These are phyloP conservation scores for Camponotus vicinus DNA, from an alignment of 1,140 invertebrate species.

Conservation along the genomic window DNA sequence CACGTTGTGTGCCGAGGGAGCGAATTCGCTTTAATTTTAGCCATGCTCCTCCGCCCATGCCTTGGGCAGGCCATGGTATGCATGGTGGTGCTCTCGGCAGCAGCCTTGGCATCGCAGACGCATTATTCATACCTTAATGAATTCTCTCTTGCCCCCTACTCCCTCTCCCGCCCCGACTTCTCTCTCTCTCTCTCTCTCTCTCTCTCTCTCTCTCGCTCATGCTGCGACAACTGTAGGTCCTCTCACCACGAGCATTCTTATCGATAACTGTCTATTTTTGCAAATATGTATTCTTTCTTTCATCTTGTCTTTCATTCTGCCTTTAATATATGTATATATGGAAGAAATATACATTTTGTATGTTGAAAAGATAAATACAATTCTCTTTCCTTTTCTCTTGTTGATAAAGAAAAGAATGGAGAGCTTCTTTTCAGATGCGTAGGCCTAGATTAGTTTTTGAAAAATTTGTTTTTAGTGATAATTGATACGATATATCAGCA, in stretches of 20 bases:
- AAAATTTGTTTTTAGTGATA: background rate
- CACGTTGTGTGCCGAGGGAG: slow-evolving; percentile 72
- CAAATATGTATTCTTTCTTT: slow-evolving; percentile 26
- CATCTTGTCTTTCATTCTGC: background rate
- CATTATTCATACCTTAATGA: slow-evolving; percentile 86
- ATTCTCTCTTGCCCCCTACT: slow-evolving; percentile 77
- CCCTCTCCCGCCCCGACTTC: background rate
- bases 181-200: slow-evolving; percentile 72
- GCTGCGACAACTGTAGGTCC: slow-evolving; percentile 44
- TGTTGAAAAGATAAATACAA: background rate
- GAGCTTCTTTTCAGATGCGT: background rate
- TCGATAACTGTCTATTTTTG: slow-evolving; percentile 62
- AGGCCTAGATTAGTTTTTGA: background rate
- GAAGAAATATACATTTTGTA: background rate
- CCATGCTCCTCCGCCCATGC: slow-evolving; percentile 78
- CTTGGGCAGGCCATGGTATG: slow-evolving; percentile 82
- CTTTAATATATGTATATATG: background rate
- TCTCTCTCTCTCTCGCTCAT: background rate
- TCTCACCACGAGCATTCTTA: slow-evolving; percentile 49
- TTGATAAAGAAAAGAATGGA: background rate
- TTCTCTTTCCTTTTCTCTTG: too few relatives aligned
- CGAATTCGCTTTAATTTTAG: slow-evolving; percentile 85
- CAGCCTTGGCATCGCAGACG: slow-evolving; percentile 86
- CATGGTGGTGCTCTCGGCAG: slow-evolving; percentile 81
- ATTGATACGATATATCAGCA: background rate